Evolutionary conservation across 2,113 vertebrate genomes (phyloP), one percentile per base, ranked within the genome.

Genomic region (Paramormyrops kingsleyae): DNA sequence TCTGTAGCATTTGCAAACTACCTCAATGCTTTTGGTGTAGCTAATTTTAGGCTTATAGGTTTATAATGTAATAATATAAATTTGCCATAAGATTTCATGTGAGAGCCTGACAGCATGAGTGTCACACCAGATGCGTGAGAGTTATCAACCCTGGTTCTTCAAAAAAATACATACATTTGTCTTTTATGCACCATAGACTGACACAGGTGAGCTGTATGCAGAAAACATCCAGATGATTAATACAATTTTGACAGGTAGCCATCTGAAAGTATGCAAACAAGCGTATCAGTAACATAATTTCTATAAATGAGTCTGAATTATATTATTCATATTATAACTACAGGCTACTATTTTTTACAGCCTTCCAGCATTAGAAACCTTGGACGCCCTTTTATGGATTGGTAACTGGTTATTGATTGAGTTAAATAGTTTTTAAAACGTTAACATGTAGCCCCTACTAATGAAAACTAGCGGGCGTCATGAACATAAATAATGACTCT

Each of bases 371-470:
- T 80, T 80, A 80, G 31, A 80, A 80, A 19, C 5, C 31, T 80
- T 80, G 74, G n/a, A 49, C 49, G 10, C 19, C 10, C 15, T 49
- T 85, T 85, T 85, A 85, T 85, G 7, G 10, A 47, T 47, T n/a
- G 21, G 24, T 50, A 85, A 85, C 44, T 85, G 83, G n/a, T 49
- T 86, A 86, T 50, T 86, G 83, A 27, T n/a, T 49, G 24, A 86
- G n/a, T 86, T 50, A 86, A 86, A 50, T 50, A 49, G 83, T 86
- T 86, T 47, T 86, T n/a, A 86, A 86, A 86, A 86, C 12, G 24
- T 9, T 50, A 49, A 50, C 83, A 31, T 86, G 24, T 86, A 86
- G n/a, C n/a, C 83, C 83, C 21, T 31, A 31, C 44, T 12, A 86
- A 86, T 46, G 24, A 50, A 86, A 86, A 50, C 83, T 46, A 86